Percentiles rank a stretch among this genome's conserved stretches.
These are phyloP conservation scores for Beaufortia kweichowensis DNA, from an alignment of 2,113 vertebrate species.

Conservation along the genomic window DNA sequence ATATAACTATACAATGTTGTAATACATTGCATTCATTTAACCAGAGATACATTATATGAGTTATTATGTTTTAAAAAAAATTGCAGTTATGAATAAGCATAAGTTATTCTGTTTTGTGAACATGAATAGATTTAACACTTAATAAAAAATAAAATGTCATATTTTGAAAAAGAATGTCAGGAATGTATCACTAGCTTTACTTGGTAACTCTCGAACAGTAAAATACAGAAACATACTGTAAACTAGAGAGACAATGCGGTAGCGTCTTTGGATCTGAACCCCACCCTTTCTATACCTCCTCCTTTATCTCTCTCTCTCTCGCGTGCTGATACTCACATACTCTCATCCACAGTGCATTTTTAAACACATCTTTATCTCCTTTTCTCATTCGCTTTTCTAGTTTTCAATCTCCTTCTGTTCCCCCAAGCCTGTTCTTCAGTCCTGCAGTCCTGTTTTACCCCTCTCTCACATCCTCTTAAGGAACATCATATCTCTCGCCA, in stretches of 20 bases:
- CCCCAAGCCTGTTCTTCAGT: background rate
- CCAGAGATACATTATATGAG: too few relatives aligned
- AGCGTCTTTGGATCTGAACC: background rate
- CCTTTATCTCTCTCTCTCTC: background rate
- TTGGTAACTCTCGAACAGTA: too few relatives aligned
- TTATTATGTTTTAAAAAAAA: too few relatives aligned
- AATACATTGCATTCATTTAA: too few relatives aligned
- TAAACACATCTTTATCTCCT: slow-evolving; percentile 16
- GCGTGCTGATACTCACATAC: background rate
- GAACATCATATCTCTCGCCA: slow-evolving; percentile 21
- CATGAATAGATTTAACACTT: too few relatives aligned
- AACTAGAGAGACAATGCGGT: background rate
- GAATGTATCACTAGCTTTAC: too few relatives aligned
- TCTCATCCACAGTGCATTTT: slow-evolving; percentile 1
- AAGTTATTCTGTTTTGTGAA: too few relatives aligned
- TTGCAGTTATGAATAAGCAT: too few relatives aligned
- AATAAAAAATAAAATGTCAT: too few relatives aligned
- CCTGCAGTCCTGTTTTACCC: slow-evolving; percentile 23
- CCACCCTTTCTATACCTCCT: background rate
- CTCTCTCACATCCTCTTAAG: slow-evolving; percentile 10
- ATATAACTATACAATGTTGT: too few relatives aligned
- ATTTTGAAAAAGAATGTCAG: too few relatives aligned
- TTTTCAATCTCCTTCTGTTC: background rate
- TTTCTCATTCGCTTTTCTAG: background rate
- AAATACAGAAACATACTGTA: too few relatives aligned